These are phyloP conservation scores for Ciconia nigra DNA, from an alignment of 2,797 vertebrate species.

Conservation along the genomic window DNA sequence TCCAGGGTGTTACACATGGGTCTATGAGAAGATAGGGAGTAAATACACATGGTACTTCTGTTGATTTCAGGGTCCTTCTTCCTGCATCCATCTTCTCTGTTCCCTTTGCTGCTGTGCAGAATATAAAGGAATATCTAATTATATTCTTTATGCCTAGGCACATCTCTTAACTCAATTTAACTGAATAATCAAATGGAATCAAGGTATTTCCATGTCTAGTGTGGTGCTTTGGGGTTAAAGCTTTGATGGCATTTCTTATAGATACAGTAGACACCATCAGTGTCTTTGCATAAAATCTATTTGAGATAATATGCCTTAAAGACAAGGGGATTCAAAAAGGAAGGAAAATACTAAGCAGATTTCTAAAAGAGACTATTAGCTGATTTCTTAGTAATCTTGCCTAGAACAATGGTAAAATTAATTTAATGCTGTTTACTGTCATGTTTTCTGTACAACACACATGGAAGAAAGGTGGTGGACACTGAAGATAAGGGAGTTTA, in stretches of 20 bases:
- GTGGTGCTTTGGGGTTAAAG: not conserved
- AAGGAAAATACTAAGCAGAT: not conserved
- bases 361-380: not conserved
- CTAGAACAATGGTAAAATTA: not conserved
- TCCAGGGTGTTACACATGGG: not conserved
- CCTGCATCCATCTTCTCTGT: not conserved
- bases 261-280: not conserved
- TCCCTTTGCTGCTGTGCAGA: not conserved
- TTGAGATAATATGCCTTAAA: not conserved
- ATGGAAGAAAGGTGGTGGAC: not conserved
- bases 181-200: not conserved
- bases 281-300: not conserved
- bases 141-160: not conserved
- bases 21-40: not conserved
- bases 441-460: not conserved
- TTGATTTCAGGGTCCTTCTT: not conserved
- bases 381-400: not conserved
- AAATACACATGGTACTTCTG: not conserved
- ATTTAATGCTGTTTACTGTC: not conserved
- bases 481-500: not conserved
- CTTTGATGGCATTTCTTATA: not conserved
- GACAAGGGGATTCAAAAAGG: not conserved
- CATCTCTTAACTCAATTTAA: not conserved
- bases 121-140: not conserved
- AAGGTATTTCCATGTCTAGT: not conserved